These are phyloP conservation scores for Triplophysa siluroides DNA, from an alignment of 2,113 vertebrate genomes.

Conservation along the genomic window DNA sequence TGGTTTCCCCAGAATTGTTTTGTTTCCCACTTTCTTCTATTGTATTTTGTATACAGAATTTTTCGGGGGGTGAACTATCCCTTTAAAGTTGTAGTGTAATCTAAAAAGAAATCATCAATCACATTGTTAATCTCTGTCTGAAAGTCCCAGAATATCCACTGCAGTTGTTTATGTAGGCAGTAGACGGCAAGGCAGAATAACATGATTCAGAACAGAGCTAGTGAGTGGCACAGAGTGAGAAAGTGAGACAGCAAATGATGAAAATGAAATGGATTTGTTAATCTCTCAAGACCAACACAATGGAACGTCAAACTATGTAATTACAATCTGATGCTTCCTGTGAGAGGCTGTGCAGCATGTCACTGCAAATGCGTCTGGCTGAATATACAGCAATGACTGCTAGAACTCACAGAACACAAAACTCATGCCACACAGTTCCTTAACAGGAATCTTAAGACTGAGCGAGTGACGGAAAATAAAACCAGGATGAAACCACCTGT, in stretches of 20 bases:
- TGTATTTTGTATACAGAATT: no score
- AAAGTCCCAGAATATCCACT: no score
- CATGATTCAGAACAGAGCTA: background rate
- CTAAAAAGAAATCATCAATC: no score
- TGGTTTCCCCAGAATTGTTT: no score
- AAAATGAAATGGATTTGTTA: conserved; percentile 53
- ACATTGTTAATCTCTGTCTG: no score
- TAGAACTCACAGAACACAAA: background rate
- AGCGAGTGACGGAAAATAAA: background rate
- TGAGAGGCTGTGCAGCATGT: conserved; percentile 6
- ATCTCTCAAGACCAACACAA: conserved; percentile 66
- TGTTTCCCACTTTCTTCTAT: no score
- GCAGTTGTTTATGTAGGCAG: conserved; percentile 58
- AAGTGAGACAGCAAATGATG: no score
- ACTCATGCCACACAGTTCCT: no score
- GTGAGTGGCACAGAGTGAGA: background rate
- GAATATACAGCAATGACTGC: conserved; percentile 16
- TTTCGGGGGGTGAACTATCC: no score
- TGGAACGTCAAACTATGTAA: conserved; percentile 71
- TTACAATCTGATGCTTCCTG: conserved; percentile 56
- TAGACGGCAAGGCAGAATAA: conserved; percentile 63
- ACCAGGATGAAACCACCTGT: background rate
- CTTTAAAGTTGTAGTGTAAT: no score
- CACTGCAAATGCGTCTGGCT: background rate
- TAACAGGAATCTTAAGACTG: no score